These are phyloP conservation scores for Neuroscelio doddi DNA, from an alignment of 2,888 invertebrate genomes.

Conservation along the genomic window DNA sequence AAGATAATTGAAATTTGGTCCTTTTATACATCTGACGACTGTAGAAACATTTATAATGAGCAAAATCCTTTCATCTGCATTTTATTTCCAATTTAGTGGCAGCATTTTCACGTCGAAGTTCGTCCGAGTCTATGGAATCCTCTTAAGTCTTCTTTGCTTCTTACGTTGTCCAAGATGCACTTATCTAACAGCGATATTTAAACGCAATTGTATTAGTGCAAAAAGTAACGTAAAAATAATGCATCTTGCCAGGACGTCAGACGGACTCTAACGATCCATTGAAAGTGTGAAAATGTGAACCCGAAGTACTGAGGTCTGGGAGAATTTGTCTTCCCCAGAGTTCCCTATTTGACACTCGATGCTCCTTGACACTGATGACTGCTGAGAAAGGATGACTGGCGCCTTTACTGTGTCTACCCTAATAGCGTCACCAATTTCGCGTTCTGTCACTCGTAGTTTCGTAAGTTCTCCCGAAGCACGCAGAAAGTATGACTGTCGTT, in stretches of 20 bases:
- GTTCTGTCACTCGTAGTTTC: conserved; percentile 43
- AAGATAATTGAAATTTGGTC: no score
- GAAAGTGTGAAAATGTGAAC: conserved; percentile 56
- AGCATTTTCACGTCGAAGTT: no score
- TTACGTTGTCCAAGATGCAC: no score
- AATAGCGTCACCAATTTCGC: conserved; percentile 46
- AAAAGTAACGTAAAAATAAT: conserved; percentile 53
- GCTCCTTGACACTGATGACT: conserved; percentile 55
- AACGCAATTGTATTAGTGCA: conserved; percentile 38
- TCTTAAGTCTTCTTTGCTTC: no score
- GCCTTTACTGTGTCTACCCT: conserved; percentile 43
- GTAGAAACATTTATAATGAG: no score
- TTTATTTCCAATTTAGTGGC: no score
- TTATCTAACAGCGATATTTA: conserved; percentile 24
- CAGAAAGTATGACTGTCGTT: conserved; percentile 24
- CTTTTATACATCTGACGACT: no score
- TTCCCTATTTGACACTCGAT: conserved; percentile 64
- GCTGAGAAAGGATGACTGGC: conserved; percentile 43
- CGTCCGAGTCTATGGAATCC: no score
- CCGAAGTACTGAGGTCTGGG: conserved; percentile 38
- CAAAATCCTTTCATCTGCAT: no score
- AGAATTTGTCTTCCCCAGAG: conserved; percentile 62
- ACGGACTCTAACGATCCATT: conserved; percentile 61
- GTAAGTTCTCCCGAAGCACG: conserved; percentile 27
- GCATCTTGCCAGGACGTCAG: conserved; percentile 36